phyloP scores from a whole-genome alignment of 2,113 vertebrate species.

The Chionomys nivalis region DNA sequence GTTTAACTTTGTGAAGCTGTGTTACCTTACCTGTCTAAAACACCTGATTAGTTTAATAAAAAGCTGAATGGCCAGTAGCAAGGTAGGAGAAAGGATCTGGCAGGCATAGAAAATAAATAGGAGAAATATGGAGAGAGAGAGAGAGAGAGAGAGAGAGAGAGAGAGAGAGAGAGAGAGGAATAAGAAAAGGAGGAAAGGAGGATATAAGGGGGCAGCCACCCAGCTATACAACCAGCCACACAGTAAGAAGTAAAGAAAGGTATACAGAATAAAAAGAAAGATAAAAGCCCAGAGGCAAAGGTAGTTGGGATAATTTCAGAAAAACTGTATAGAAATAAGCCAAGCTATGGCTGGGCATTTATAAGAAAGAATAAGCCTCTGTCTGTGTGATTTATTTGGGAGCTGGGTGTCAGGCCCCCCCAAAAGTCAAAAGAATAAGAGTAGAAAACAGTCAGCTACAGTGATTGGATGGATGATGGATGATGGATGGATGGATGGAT shows the following conservation, averaged over 20 bases:
- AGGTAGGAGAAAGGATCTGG: background rate
- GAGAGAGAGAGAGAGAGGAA: rapidly evolving
- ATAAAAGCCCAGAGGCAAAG: background rate
- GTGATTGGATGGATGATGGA: too few relatives aligned
- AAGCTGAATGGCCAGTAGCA: background rate
- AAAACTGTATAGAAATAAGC: background rate
- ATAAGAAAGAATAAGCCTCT: background rate
- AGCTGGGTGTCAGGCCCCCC: background rate
- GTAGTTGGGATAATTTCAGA: background rate
- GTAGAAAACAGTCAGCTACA: background rate
- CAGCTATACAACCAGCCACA: background rate
- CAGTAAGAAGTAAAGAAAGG: background rate
- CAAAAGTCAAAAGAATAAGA: background rate
- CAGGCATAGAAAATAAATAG: background rate
- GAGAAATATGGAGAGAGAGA: background rate
- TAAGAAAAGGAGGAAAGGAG: background rate
- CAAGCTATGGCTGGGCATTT: background rate
- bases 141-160: background rate
- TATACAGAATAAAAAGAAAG: background rate
- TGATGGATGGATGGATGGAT: too few relatives aligned
- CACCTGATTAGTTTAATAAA: background rate
- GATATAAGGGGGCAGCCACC: background rate
- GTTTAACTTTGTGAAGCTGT: background rate
- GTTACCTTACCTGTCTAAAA: background rate
- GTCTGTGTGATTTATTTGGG: background rate